Evolutionary conservation across 2,888 invertebrate genomes (phyloP), one percentile per base, ranked within the genome.

Genomic region (Amphiduros pacificus): DNA sequence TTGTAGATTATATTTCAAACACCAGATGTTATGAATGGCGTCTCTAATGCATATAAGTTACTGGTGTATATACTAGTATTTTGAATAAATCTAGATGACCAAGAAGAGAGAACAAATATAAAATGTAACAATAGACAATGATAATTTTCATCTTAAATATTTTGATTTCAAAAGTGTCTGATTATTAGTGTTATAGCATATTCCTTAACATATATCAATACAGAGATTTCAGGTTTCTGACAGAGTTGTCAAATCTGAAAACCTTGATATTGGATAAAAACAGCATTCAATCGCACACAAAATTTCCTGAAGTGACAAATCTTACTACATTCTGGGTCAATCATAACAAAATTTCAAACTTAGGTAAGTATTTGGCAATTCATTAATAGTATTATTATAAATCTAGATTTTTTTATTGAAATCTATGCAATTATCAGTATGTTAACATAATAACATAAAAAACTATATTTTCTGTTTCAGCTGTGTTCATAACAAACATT

Each of bases 191-290:
- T n/a, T n/a, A n/a, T n/a, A n/a, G n/a, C n/a, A n/a, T n/a, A n/a
- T n/a, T n/a, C n/a, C n/a, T n/a, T n/a, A n/a, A n/a, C n/a, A n/a
- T n/a, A n/a, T n/a, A n/a, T n/a, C n/a, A n/a, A n/a, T 85, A 52
- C 82, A 91, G 91, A 58, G 89, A 90, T 80, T 83, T 93, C 58
- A 87, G 89, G 66, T 90, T 90, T 73, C 79, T 93, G 40, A 85
- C 87, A 2, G 87, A 89, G 74, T 92, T 93, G 81, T 88, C 87
- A 62, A 86, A 88, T 62, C 80, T 93, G 61, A 89, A 89, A 11
- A 90, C 91, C 0, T 81, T 93, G 17, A 92, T 93, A 70, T 86
- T 92, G 69, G 94, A 94, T 80, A 89, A 90, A 71, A 94, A 94
- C 77, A 85, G 86, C 1, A 87, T 92, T 61, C 87, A 88, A 29